Conservation (phyloP, 2,888 invertebrate species). For the Sarcophaga variegata region DNA sequence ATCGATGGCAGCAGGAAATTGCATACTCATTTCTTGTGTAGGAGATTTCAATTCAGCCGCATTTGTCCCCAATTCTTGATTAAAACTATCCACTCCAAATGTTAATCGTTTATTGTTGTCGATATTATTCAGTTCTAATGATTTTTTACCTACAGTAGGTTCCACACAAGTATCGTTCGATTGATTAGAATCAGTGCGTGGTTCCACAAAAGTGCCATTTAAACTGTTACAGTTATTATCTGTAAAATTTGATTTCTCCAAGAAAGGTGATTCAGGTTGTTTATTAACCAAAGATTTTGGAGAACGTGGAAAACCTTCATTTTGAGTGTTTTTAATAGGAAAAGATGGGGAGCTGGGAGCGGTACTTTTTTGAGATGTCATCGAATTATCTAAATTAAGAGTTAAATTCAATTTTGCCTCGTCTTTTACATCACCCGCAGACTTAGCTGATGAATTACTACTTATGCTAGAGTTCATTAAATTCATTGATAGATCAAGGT, state of each 20-base stretch:
- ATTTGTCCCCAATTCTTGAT: neutral
- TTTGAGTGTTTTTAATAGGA: constrained; percentile 71
- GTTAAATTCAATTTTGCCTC: constrained; percentile 62
- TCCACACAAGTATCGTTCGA: constrained; percentile 13
- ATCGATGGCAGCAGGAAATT: constrained; percentile 46
- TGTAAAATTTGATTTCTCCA: constrained; percentile 74
- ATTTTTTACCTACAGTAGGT: neutral
- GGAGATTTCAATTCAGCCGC: neutral
- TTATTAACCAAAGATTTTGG: constrained; percentile 70
- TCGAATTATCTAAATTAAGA: constrained; percentile 55
- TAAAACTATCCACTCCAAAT: constrained; percentile 10
- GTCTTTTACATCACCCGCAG: constrained; percentile 9
- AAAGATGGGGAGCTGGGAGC: constrained; percentile 73
- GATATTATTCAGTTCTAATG: neutral
- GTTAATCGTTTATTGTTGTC: constrained; percentile 47
- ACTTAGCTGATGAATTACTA: neutral
- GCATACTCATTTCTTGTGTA: constrained; percentile 20
- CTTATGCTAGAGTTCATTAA: constrained; percentile 18
- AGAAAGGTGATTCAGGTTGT: constrained; percentile 69
- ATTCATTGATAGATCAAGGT: constrained; percentile 20
- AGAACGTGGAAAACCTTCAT: constrained; percentile 74
- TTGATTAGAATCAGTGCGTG: neutral
- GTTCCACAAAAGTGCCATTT: constrained; percentile 64
- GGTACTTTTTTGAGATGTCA: constrained; percentile 59
- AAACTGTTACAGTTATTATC: constrained; percentile 36